Evolutionary conservation across 2,113 vertebrate species (phyloP).

Genomic region (human): GRCh38 chr16:580001-580500

Average conservation of each 20-base stretch:
- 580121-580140: too few species aligned
- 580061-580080: not conserved
- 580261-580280: conserved; percentile 85
- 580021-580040: not conserved
- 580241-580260: conserved; percentile 98
- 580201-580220: conserved; percentile 97
- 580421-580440: not conserved
- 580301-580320: too few species aligned
- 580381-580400: not conserved
- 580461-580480: accelerated
- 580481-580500: not conserved
- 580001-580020: not conserved
- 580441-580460: not conserved
- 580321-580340: not conserved
- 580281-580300: too few species aligned
- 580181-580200: conserved; percentile 97
- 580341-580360: not conserved
- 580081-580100: not conserved
- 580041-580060: not conserved
- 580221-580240: conserved; percentile 94
- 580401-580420: not conserved
- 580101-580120: accelerated
- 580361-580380: not conserved
- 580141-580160: accelerated
- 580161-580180: not conserved